These are phyloP conservation scores for Falco columbarius DNA, from an alignment of 2,797 vertebrate species.

Conservation along the genomic window DNA sequence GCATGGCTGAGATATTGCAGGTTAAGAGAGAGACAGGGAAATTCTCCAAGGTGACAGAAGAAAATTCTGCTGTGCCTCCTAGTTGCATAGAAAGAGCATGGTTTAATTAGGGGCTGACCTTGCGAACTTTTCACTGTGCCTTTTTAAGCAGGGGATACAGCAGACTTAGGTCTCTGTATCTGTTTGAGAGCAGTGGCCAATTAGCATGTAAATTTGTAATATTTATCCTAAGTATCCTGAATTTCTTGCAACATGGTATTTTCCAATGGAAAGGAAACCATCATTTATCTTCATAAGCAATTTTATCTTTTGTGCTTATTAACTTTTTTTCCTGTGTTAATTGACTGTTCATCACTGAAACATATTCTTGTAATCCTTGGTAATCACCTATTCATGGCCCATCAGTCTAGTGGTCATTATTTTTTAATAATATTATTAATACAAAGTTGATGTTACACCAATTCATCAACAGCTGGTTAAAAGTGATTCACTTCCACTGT, in stretches of 20 bases:
- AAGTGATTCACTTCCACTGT: neutral
- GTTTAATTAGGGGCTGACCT: neutral
- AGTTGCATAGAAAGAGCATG: accelerated
- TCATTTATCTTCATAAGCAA: neutral
- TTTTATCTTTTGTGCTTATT: neutral
- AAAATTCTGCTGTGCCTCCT: neutral
- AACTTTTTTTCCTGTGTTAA: neutral
- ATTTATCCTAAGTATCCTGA: neutral
- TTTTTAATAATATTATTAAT: constrained; percentile 23
- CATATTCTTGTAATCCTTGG: neutral
- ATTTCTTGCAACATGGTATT: neutral
- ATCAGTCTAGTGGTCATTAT: neutral
- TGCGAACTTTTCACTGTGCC: neutral
- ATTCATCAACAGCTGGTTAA: constrained; percentile 5
- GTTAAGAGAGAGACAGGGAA: too few relatives aligned
- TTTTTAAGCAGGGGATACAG: neutral
- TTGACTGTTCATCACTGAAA: neutral
- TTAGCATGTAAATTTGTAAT: neutral
- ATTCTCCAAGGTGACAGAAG: neutral
- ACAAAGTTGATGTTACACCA: neutral
- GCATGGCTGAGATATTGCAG: neutral
- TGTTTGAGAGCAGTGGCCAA: neutral
- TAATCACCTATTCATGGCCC: neutral
- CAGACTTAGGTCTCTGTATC: neutral
- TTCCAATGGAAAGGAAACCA: neutral